Evolutionary conservation across 2,888 invertebrate genomes (phyloP), one percentile per base, ranked within the genome.

Genomic region (Achlya flavicornis): DNA sequence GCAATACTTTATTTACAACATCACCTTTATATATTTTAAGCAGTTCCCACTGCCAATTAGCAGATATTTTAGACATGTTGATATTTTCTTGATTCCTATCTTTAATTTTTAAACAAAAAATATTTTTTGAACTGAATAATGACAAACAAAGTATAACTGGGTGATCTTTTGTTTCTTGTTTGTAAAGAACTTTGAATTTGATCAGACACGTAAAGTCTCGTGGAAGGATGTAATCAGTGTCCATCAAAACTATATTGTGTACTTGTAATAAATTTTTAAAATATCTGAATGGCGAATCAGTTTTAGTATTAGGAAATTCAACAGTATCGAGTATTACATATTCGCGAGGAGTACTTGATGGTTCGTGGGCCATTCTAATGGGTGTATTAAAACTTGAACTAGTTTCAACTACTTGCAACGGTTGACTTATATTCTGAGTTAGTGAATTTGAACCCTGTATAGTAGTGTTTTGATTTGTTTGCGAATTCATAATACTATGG

Each of bases 11-110:
- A 1, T 62, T 48, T 1, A 80, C 78, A 43, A 90, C 79, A 33
- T 88, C 82, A 26, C 86, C 83, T 66, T 73, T 79, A 68, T 80
- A 90, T 46, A 85, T 78, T 70, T 88, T 87, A n/a, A 92, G 71
- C 64, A 92, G 83, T 76, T 92, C 89, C 92, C 93, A 92, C 76
- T 93, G 92, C 93, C 92, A 93, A 68, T 85, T 84, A 3, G 89
- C 80, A 33, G 86, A 79, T 71, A 92, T 74, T 66, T 80, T 80
- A 32, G 66, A 69, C 48, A 91, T 70, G 69, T 87, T 79, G 41
- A 92, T 75, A 5, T 77, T 70, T 53, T 72, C 75, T 12, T 80
- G 76, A 41, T 79, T 75, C 10, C 65, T 66, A 63, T 90, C 86
- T 75, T 72, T 85, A 48, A 91, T 78, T 71, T 83, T 84, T 57